Percentiles rank a stretch among this genome's conserved stretches.
Evolutionary conservation across 2,888 invertebrate species (phyloP).

Genomic region (Thymelicus sylvestris): DNA sequence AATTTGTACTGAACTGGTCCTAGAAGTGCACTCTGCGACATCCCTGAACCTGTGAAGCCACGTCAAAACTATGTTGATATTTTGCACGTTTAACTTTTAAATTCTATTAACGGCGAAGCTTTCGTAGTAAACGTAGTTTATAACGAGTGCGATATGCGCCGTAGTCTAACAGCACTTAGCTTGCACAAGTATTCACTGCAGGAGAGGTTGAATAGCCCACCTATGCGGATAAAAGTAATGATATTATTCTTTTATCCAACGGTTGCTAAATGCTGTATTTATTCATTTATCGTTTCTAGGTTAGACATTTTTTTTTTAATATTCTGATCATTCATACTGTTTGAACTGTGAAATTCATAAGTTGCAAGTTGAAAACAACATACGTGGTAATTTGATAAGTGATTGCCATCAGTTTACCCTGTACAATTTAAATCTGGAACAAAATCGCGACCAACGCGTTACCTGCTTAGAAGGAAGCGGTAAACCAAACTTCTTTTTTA

Average conservation of each 20-base stretch:
- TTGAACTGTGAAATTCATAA: too few relatives aligned
- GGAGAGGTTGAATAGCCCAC: conserved; percentile 29
- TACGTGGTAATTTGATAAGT: too few relatives aligned
- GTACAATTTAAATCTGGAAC: too few relatives aligned
- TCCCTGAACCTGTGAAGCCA: not conserved
- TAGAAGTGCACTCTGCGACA: not conserved
- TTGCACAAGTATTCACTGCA: conserved; percentile 21
- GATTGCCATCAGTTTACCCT: too few relatives aligned
- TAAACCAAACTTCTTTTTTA: too few relatives aligned
- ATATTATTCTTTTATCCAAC: conserved; percentile 21
- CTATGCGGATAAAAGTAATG: conserved; percentile 33
- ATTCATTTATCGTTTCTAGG: not conserved
- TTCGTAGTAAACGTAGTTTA: conserved; percentile 27
- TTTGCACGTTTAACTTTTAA: conserved; percentile 4
- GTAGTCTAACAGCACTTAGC: conserved; percentile 33
- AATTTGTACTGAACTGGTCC: not conserved
- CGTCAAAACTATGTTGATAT: not conserved
- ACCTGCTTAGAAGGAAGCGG: too few relatives aligned
- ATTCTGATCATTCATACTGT: too few relatives aligned
- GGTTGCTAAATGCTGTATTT: conserved; percentile 3
- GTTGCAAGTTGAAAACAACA: too few relatives aligned
- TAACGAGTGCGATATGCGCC: conserved; percentile 25
- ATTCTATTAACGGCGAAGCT: conserved; percentile 10
- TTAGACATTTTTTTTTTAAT: not conserved
- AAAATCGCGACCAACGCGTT: too few relatives aligned